Conservation (phyloP, 1,140 invertebrate species). For the Brachionus calyciflorus region DNA sequence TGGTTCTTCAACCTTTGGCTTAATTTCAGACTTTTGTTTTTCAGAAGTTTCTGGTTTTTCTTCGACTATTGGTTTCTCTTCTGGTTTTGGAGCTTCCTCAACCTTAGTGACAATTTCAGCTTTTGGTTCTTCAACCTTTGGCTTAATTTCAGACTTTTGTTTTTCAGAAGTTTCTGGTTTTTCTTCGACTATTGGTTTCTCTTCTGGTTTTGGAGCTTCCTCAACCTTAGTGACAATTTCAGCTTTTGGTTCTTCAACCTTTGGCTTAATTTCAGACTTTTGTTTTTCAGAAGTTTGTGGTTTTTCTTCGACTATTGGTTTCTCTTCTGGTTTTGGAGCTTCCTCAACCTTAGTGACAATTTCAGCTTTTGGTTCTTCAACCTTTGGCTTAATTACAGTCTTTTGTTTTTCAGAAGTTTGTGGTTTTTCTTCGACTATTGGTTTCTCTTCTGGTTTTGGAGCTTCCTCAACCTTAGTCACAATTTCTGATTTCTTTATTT, state of each 20-base stretch:
- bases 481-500: no score
- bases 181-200: background rate
- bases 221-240: no score
- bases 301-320: background rate
- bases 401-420: background rate
- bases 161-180: background rate
- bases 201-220: background rate
- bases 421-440: background rate
- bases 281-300: background rate
- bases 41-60: background rate
- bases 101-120: no score
- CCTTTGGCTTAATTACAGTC: background rate
- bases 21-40: background rate
- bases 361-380: background rate
- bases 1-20: no score
- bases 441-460: no score
- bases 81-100: background rate
- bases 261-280: background rate
- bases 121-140: background rate
- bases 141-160: no score
- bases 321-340: background rate
- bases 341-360: no score
- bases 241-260: background rate
- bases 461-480: no score
- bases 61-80: background rate